Evolutionary conservation across 2,797 vertebrate species (phyloP).

Genomic region (Nannoperca obscura): DNA sequence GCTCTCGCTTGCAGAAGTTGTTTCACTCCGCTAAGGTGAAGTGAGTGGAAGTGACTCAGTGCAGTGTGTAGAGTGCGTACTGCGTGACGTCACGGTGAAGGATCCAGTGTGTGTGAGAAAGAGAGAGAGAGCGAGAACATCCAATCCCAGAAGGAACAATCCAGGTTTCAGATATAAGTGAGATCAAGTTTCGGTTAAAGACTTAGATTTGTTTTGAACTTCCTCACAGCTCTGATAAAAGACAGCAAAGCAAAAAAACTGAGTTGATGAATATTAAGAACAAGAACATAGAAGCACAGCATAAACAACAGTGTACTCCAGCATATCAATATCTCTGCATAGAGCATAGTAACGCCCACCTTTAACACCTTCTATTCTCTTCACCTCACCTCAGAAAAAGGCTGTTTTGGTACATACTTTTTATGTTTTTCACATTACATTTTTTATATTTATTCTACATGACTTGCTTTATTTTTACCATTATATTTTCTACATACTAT

Average conservation of each 20-base stretch:
- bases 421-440: too few species aligned
- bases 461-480: not conserved
- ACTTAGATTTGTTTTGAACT: not conserved
- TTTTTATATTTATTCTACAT: not conserved
- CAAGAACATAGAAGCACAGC: not conserved
- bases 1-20: conserved; percentile 63
- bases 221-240: conserved; percentile 2
- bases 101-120: conserved; percentile 19
- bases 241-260: conserved; percentile 14
- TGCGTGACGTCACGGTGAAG: conserved; percentile 63
- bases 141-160: conserved; percentile 11
- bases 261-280: not conserved
- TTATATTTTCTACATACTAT: too few species aligned
- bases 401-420: not conserved
- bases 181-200: conserved; percentile 1
- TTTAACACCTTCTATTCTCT: not conserved
- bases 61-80: conserved; percentile 63
- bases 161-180: conserved; percentile 5
- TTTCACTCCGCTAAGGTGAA: conserved; percentile 64
- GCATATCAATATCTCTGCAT: not conserved
- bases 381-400: not conserved
- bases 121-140: conserved; percentile 3
- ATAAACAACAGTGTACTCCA: not conserved
- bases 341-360: not conserved
- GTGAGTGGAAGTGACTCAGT: conserved; percentile 73